Conservation (phyloP, 2,113 vertebrate genomes). For the Beaufortia kweichowensis region DNA sequence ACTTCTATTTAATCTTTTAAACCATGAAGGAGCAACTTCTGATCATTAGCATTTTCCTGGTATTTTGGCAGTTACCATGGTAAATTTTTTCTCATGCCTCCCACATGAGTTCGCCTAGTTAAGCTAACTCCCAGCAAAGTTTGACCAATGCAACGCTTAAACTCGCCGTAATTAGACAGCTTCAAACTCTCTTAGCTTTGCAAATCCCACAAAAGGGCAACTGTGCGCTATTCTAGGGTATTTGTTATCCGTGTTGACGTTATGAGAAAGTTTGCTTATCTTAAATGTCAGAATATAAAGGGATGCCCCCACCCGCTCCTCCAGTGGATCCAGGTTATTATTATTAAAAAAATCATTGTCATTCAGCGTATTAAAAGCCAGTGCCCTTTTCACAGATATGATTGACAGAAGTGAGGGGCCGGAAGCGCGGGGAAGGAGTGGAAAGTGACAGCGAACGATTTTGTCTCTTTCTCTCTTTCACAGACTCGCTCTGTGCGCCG, state of each 20-base stretch:
- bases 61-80: background rate
- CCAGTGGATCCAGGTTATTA: conserved; percentile 62
- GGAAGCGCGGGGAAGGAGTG: conserved; percentile 3
- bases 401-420: conserved; percentile 57
- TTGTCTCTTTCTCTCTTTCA: conserved; percentile 40
- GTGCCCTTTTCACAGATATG: conserved; percentile 70
- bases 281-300: conserved; percentile 71
- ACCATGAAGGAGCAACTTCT: background rate
- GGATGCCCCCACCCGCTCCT: conserved; percentile 47
- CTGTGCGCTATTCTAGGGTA: conserved; percentile 41
- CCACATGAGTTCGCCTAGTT: conserved; percentile 47
- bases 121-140: conserved; percentile 42
- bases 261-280: conserved; percentile 63
- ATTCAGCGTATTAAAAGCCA: conserved; percentile 61
- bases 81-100: background rate
- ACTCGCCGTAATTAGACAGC: conserved; percentile 48
- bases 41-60: background rate
- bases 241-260: conserved; percentile 37
- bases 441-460: conserved; percentile 49
- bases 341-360: conserved; percentile 70
- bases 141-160: conserved; percentile 50
- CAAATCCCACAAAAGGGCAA: conserved; percentile 54
- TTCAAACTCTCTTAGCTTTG: conserved; percentile 49
- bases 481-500: conserved; percentile 14
- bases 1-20: too few species aligned